Base-by-base conservation (phyloP, 2,888 invertebrate genomes). In the Margaritifera margaritifera region DNA sequence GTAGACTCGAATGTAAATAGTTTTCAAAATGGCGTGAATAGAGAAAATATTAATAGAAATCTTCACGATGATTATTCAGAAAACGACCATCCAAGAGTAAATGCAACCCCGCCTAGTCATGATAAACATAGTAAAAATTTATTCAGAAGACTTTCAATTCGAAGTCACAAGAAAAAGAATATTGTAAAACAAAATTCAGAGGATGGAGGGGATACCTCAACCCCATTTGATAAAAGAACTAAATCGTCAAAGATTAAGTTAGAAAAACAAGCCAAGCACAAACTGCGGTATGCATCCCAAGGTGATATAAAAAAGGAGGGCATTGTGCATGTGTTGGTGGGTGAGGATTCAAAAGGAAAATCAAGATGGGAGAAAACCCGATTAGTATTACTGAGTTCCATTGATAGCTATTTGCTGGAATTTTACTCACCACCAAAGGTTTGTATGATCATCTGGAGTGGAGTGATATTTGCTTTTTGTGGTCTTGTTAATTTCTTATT, bases 301-400 rank as follows among this genome's bases (percentile, higher is more conserved):
- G 78, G 74, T 42, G 75, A 80, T 52, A 65, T 84, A n/a, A 81
- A 80, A 64, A 97, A 97, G 87, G 98, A 98, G 88, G 97, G 98
- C 18, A 93, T 95, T 80, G 97, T 98, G 15, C 95, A 96, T 91
- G 96, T 96, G 90, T 92, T 98, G 79, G 95, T 95, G 69, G 96
- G 96, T 0, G 97, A 98, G 88, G 96, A 96, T 88, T 80, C 82
- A 5, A 83, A 82, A 90, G 93, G 93, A 15, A 95, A 95, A 22
- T 94, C 95, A 50, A 96, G 96, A 90, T 98, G 98, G 97, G 97
- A 97, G 89, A 95, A 94, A 89, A 97, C 97, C 89, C 93, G 96
- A 81, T 90, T 98, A 80, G 95, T 95, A 0, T 91, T 99, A 67
- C 95, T 98, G 15, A 96, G 97, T 31, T 95, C 95, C 31, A 97